Evolutionary conservation across 2,888 invertebrate species (phyloP).

Genomic region (Drosophila neonasuta): DNA sequence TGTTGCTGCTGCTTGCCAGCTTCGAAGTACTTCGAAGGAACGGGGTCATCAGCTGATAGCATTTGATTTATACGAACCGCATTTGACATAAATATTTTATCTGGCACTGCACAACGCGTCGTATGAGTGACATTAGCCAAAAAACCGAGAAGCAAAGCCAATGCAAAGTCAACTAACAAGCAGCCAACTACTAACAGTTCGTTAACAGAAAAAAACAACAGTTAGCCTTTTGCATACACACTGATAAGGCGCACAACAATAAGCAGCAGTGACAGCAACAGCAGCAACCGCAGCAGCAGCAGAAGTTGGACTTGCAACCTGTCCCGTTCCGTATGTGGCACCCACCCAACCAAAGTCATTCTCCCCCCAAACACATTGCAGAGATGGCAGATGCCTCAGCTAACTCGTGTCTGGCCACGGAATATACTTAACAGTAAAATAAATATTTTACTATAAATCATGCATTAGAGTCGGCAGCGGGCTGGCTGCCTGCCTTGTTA

Average conservation of each 20-base stretch:
- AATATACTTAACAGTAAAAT: conserved; percentile 77
- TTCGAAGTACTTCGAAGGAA: conserved; percentile 29
- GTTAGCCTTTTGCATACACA: conserved; percentile 74
- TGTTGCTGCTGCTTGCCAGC: conserved; percentile 8
- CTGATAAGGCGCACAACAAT: conserved; percentile 72
- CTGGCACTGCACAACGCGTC: conserved; percentile 64
- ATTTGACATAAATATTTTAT: conserved; percentile 72
- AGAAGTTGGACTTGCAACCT: conserved; percentile 53
- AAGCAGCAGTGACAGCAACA: conserved; percentile 48
- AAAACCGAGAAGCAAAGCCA: conserved; percentile 32
- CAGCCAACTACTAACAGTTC: conserved; percentile 5
- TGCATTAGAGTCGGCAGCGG: conserved; percentile 68
- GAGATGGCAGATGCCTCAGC: conserved; percentile 11
- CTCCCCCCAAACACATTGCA: conserved; percentile 5
- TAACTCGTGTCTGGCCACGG: conserved; percentile 48
- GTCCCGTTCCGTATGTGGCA: conserved; percentile 56
- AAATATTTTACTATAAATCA: conserved; percentile 78
- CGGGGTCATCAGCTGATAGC: conserved; percentile 76
- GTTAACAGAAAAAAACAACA: conserved; percentile 47
- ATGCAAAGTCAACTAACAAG: conserved; percentile 59
- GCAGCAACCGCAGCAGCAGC: conserved; percentile 27
- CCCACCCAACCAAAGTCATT: conserved; percentile 56
- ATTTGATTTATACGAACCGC: conserved; percentile 70
- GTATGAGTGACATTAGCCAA: conserved; percentile 76
- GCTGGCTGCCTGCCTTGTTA: conserved; percentile 67